These are phyloP conservation scores for Standfussiana lucernea DNA, from an alignment of 2,888 invertebrate genomes.

Conservation along the genomic window DNA sequence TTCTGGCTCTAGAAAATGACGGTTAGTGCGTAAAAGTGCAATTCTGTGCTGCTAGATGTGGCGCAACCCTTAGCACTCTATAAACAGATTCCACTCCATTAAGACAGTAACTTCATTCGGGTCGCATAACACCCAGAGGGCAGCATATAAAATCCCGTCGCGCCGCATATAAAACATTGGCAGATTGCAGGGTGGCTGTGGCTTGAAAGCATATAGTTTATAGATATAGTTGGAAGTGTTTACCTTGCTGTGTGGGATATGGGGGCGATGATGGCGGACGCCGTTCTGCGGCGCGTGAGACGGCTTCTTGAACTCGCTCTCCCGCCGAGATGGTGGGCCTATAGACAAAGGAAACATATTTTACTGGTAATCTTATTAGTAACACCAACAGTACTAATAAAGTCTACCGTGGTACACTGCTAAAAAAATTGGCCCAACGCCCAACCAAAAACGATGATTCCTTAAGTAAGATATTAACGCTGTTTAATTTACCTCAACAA, in stretches of 20 bases:
- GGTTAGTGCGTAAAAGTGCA: no score
- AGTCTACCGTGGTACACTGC: neutral
- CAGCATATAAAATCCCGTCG: constrained; percentile 41
- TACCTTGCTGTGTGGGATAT: constrained; percentile 85
- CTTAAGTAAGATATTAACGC: constrained; percentile 16
- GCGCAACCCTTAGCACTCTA: constrained; percentile 14
- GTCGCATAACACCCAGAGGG: constrained; percentile 37
- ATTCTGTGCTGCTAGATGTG: neutral
- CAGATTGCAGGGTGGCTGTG: constrained; percentile 46
- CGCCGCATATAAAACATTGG: constrained; percentile 48
- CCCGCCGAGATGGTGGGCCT: constrained; percentile 89
- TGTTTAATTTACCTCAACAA: constrained; percentile 53
- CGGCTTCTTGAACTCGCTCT: constrained; percentile 92
- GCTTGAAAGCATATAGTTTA: constrained; percentile 41
- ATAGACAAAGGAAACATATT: constrained; percentile 71
- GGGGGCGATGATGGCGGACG: constrained; percentile 85
- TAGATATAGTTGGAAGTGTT: constrained; percentile 45
- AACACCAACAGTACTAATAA: neutral
- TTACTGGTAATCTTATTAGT: constrained; percentile 23
- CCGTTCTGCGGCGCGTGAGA: constrained; percentile 89
- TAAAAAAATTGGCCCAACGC: neutral
- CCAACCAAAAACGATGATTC: constrained; percentile 3
- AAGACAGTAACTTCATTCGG: constrained; percentile 39
- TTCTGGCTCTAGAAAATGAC: neutral
- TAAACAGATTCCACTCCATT: constrained; percentile 39